Percentiles rank a stretch among this genome's conserved stretches.
These are phyloP conservation scores for Lasioglossum marginatum DNA, from an alignment of 2,888 invertebrate species.

Conservation along the genomic window DNA sequence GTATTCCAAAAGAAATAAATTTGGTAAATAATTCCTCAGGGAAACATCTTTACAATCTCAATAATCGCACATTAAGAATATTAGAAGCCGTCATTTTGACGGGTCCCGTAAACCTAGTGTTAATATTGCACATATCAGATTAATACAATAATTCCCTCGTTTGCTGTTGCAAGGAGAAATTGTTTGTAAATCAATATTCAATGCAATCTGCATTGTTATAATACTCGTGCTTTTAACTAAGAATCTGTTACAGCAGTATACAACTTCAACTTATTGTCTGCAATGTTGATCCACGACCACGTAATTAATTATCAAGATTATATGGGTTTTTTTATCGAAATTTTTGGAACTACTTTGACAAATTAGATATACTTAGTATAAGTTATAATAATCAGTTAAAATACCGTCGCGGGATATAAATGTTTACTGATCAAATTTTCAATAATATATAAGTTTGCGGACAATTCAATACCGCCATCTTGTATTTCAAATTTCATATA, in stretches of 20 bases:
- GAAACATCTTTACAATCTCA: no score
- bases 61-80: no score
- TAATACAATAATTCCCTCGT: background rate
- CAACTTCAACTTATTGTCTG: no score
- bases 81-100: no score
- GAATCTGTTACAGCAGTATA: no score
- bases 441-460: background rate
- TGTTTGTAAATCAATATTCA: background rate
- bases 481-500: background rate
- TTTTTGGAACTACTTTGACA: background rate
- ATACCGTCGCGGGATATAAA: background rate
- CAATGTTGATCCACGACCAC: no score
- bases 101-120: no score
- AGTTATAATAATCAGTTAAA: background rate
- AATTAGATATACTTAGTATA: background rate
- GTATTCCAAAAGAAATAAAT: no score
- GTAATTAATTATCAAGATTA: background rate
- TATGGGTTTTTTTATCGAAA: background rate
- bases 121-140: background rate
- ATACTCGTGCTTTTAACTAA: background rate
- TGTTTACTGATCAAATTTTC: background rate
- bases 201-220: background rate
- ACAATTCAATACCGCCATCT: background rate
- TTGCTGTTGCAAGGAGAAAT: background rate
- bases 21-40: no score